A percentile compares a stretch with the other conserved stretches of the same genome.
Conservation (phyloP, 2,888 invertebrate species). For the Ophioninae sp. region DNA sequence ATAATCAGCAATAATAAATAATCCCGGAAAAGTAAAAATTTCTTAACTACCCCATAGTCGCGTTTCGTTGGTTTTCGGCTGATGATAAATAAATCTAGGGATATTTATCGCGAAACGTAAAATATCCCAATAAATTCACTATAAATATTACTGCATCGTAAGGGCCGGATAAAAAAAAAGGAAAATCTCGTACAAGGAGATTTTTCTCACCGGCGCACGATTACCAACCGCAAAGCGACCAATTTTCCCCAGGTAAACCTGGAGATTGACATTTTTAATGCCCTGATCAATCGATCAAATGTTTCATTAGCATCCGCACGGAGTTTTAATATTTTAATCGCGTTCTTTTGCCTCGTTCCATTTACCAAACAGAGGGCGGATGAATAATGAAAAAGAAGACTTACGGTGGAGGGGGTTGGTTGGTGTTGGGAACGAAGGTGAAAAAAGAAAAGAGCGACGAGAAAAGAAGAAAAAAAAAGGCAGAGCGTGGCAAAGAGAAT, state of each 20-base stretch:
- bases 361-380: slow-evolving; percentile 30
- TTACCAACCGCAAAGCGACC: not conserved
- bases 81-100: too few relatives aligned
- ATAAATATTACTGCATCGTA: not conserved
- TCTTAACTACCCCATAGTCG: too few relatives aligned
- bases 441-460: not conserved
- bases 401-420: not conserved
- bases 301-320: not conserved
- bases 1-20: too few relatives aligned
- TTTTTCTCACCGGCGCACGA: not conserved
- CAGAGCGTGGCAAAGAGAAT: slow-evolving; percentile 30
- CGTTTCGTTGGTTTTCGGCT: too few relatives aligned
- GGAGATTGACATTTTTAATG: not conserved
- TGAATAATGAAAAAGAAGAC: not conserved
- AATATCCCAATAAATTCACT: too few relatives aligned
- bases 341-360: slow-evolving; percentile 34
- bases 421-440: not conserved
- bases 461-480: not conserved
- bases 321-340: slow-evolving; percentile 36
- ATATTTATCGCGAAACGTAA: too few relatives aligned
- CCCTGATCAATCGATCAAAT: not conserved
- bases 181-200: not conserved
- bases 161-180: not conserved
- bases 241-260: not conserved
- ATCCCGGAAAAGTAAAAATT: too few relatives aligned